A percentile compares a stretch with the other conserved stretches of the same genome.
Conservation (phyloP, 2,113 vertebrate genomes). For the Taurulus bubalis region DNA sequence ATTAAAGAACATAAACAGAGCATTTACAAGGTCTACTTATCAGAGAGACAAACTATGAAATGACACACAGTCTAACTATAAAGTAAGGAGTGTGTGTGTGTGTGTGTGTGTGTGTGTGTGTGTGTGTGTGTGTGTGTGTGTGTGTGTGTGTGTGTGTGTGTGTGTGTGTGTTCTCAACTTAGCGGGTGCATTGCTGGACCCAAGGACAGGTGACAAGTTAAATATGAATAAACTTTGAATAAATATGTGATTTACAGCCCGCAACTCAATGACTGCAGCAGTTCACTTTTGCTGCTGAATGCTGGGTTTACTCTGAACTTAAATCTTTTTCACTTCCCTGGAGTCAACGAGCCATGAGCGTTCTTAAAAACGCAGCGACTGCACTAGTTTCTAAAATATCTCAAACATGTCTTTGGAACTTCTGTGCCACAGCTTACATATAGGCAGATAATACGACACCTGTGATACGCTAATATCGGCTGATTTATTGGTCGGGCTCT, state of each 20-base stretch:
- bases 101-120: not conserved
- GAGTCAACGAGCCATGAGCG: not conserved
- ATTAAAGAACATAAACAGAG: not conserved
- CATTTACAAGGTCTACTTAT: not conserved
- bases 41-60: not conserved
- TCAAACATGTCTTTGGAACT: conserved; percentile 28
- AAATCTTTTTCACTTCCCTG: not conserved
- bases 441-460: not conserved
- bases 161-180: not conserved
- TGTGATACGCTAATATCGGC: not conserved
- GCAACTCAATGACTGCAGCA: not conserved
- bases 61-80: not conserved
- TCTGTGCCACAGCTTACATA: not conserved
- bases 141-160: not conserved
- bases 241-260: not conserved
- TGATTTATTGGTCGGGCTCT: conserved; percentile 10
- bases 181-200: not conserved
- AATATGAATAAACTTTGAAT: not conserved
- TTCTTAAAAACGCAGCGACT: not conserved
- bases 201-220: not conserved
- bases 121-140: not conserved
- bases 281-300: not conserved
- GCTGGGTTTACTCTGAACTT: not conserved
- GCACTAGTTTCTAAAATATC: not conserved
- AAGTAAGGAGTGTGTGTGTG: not conserved